Evolutionary conservation across 2,888 invertebrate species (phyloP), one percentile per base, ranked within the genome.

Genomic region (Caenorhabditis plicata): DNA sequence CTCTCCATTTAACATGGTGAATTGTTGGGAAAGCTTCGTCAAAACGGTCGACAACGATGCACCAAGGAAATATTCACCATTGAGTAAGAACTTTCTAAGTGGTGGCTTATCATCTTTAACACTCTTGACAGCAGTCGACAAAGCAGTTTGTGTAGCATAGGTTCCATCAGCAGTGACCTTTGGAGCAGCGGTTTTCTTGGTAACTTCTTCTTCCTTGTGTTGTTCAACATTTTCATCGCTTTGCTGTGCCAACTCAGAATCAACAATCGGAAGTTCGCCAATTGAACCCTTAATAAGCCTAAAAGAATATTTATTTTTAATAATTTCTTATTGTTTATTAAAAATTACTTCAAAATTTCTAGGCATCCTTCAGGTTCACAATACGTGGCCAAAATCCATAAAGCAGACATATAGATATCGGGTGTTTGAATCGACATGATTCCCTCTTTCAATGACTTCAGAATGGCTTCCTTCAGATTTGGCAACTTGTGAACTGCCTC

Each of bases 331-430:
- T 45, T 13, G 13, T 17, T n/a, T 22, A 23, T 3, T 11, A 1
- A 29, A 1, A 27, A 13, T 48, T 22, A 41, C 50, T 60, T 56
- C 38, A 77, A 64, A 7, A 79, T 73, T 25, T 72, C 69, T 8
- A 53, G 41, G 20, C 69, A 41, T 19, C 87, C 86, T 23, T 87
- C 85, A 0, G 87, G 86, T 53, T 88, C 88, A 1, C 93, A 91
- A 83, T 93, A 99, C 83, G 98, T 95, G 4, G 96, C 96, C 55
- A 95, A 85, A 78, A 99, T 91, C 98, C 98, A 99, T 49, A 98
- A 85, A 1, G 95, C 92, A 1, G 92, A 90, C 58, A 95, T 88
- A 74, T 92, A 91, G 25, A 93, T 89, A 85, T 90, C 90, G 3
- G 90, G 89, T n/a, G 90, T 90, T 73, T 90, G 89, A 73, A 98